phyloP scores from a whole-genome alignment of 2,888 invertebrate species.

The Coenonympha glycerion region DNA sequence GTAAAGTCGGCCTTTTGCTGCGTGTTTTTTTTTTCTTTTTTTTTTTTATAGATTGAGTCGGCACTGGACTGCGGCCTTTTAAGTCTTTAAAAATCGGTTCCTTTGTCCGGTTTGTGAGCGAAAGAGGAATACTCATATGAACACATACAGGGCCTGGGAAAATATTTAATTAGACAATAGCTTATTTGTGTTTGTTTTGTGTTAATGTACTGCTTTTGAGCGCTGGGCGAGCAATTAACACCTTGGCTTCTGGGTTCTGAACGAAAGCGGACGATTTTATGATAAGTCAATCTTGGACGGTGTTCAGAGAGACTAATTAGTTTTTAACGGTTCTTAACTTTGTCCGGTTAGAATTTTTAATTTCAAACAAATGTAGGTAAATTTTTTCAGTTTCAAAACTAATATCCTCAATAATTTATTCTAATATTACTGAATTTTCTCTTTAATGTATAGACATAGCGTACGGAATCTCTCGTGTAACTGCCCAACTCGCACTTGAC shows the following conservation, averaged over 20 bases:
- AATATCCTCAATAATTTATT: no score
- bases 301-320: slow-evolving; percentile 21
- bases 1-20: slow-evolving; percentile 61
- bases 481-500: no score
- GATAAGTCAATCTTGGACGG: slow-evolving; percentile 59
- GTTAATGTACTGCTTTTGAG: slow-evolving; percentile 59
- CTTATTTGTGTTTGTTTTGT: slow-evolving; percentile 74
- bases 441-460: no score
- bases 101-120: slow-evolving; percentile 50
- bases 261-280: slow-evolving; percentile 47
- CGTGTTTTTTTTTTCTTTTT: slow-evolving; percentile 40
- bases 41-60: slow-evolving; percentile 42
- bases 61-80: slow-evolving; percentile 35
- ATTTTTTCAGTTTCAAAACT: no score
- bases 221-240: slow-evolving; percentile 42
- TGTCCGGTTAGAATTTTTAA: no score
- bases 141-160: slow-evolving; percentile 57
- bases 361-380: no score
- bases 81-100: no score
- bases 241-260: slow-evolving; percentile 63
- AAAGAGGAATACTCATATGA: slow-evolving; percentile 37
- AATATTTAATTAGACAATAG: slow-evolving; percentile 76
- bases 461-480: no score
- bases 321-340: background rate
- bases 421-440: no score